These are phyloP conservation scores for Sphaeramia orbicularis DNA, from an alignment of 2,797 vertebrate species.

Conservation along the genomic window DNA sequence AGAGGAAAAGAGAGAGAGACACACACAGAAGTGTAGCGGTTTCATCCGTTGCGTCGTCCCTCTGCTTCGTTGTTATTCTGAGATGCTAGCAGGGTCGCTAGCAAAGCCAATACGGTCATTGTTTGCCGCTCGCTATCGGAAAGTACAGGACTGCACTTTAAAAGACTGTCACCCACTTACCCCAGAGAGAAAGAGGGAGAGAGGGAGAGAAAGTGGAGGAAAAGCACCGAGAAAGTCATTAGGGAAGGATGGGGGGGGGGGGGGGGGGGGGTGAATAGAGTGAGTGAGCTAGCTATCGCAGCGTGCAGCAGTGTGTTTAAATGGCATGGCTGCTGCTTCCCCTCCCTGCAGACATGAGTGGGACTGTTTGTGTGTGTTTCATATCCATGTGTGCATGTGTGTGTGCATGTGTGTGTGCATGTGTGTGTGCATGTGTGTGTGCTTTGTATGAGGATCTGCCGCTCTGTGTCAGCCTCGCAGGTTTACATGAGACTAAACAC, in stretches of 20 bases:
- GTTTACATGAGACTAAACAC: no score
- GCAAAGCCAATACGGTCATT: constrained; percentile 38
- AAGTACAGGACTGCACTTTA: constrained; percentile 49
- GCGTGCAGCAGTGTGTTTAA: constrained; percentile 23
- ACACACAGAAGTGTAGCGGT: not conserved
- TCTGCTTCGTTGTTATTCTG: constrained; percentile 37
- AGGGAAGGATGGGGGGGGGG: constrained; percentile 14
- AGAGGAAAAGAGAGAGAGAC: not conserved
- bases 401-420: no score
- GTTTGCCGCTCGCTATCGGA: constrained; percentile 46
- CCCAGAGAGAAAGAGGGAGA: not conserved
- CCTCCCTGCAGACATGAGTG: constrained; percentile 13
- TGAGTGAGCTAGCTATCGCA: constrained; percentile 24
- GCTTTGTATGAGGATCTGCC: no score
- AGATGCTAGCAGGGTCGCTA: constrained; percentile 5
- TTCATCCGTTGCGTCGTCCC: constrained; percentile 14
- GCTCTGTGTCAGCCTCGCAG: no score
- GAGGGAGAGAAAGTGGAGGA: constrained; percentile 1
- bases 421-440: constrained; percentile 16
- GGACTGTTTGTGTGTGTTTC: not conserved
- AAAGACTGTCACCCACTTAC: constrained; percentile 48
- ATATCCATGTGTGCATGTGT: constrained; percentile 3
- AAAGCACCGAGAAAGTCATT: constrained; percentile 21
- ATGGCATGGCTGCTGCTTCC: not conserved
- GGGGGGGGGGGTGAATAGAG: no score